phyloP scores from a whole-genome alignment of 2,113 vertebrate species.

The Atractosteus spatula region DNA sequence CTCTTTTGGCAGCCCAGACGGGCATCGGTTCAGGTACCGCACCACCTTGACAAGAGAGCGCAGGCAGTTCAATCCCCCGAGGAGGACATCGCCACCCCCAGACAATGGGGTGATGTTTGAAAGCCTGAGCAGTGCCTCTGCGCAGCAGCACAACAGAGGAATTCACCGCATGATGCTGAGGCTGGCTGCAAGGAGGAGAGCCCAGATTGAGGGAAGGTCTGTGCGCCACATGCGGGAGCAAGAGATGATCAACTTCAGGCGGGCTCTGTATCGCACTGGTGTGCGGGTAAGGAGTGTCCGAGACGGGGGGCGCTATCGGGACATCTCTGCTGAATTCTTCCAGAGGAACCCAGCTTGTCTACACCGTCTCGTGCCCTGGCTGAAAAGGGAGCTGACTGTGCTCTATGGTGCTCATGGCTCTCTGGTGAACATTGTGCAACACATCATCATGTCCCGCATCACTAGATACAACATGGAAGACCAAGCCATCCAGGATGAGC shows the following conservation, averaged over 20 bases:
- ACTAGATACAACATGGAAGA: constrained; percentile 79
- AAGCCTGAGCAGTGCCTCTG: constrained; percentile 40
- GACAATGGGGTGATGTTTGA: constrained; percentile 83
- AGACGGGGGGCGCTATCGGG: constrained; percentile 82
- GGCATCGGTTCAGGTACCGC: constrained; percentile 80
- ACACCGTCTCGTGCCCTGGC: constrained; percentile 85
- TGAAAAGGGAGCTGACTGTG: constrained; percentile 84
- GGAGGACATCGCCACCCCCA: constrained; percentile 67
- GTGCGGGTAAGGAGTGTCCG: constrained; percentile 73
- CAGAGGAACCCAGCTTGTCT: constrained; percentile 87
- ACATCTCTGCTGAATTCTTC: constrained; percentile 89
- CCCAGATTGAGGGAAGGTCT: constrained; percentile 65
- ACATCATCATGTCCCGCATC: constrained; percentile 79
- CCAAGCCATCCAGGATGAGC: constrained; percentile 71
- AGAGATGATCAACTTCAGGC: constrained; percentile 86
- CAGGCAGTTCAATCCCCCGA: constrained; percentile 42
- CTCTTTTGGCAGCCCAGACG: constrained; percentile 75
- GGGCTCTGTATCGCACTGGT: constrained; percentile 80
- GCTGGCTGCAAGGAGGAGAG: constrained; percentile 69
- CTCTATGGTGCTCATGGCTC: constrained; percentile 83
- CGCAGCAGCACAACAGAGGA: constrained; percentile 55
- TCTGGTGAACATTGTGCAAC: constrained; percentile 79
- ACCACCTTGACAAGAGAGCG: constrained; percentile 78
- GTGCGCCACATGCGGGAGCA: constrained; percentile 73
- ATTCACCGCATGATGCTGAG: constrained; percentile 74